A percentile compares a stretch with the other conserved stretches of the same genome.
phyloP scores from a whole-genome alignment of 2,888 invertebrate genomes.

The Encarsia formosa region DNA sequence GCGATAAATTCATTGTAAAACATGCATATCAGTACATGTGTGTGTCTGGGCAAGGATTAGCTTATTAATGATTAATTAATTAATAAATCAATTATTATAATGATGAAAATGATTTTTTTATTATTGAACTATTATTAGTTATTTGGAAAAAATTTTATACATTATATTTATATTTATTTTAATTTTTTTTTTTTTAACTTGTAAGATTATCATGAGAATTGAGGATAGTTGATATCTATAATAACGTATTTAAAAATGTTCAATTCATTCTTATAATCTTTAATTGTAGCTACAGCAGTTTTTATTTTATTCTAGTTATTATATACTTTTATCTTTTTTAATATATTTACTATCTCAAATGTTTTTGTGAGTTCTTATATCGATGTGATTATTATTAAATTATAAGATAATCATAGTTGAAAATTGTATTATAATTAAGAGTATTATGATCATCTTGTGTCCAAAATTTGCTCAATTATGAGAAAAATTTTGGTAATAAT shows the following conservation, averaged over 20 bases:
- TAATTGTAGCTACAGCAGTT: constrained; percentile 25
- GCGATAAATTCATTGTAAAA: constrained; percentile 35
- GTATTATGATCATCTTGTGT: too few species aligned
- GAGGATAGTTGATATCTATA: constrained; percentile 42
- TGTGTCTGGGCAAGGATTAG: constrained; percentile 51
- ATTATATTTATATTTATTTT: constrained; percentile 34
- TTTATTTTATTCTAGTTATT: constrained; percentile 25
- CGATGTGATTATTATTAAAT: constrained; percentile 19
- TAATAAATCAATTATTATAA: constrained; percentile 29
- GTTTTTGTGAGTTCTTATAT: constrained; percentile 31
- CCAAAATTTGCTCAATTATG: constrained; percentile 50
- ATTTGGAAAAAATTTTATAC: constrained; percentile 30
- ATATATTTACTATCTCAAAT: constrained; percentile 30
- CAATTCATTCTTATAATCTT: constrained; percentile 7
- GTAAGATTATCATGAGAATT: constrained; percentile 36
- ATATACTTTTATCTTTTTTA: constrained; percentile 11
- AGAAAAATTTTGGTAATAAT: constrained; percentile 48
- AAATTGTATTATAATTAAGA: constrained; percentile 39
- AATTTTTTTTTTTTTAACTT: constrained; percentile 47
- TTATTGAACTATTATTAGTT: constrained; percentile 20
- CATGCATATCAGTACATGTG: constrained; percentile 48
- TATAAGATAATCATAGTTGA: too few species aligned
- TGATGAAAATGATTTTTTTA: constrained; percentile 15
- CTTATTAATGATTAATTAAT: constrained; percentile 37
- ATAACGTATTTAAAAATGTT: constrained; percentile 25